phyloP scores from a whole-genome alignment of 2,888 invertebrate genomes.

The Chaetogeoica ovagalla region DNA sequence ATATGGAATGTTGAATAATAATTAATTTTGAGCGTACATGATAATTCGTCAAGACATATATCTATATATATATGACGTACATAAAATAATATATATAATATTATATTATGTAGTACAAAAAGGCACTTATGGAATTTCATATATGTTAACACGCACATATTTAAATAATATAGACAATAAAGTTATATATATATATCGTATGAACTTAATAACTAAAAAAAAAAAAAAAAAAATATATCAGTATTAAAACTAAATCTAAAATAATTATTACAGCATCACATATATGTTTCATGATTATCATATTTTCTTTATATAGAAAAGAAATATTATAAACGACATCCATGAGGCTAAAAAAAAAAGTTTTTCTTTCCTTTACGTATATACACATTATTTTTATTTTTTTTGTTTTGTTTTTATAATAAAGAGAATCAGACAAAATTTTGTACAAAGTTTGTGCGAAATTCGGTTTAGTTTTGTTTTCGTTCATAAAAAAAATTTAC shows the following conservation, averaged over 20 bases:
- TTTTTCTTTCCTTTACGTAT: constrained; percentile 17
- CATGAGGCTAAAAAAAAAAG: constrained; percentile 33
- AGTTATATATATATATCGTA: constrained; percentile 13
- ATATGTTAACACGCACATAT: constrained; percentile 37
- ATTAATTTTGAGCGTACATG: constrained; percentile 50
- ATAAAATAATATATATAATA: constrained; percentile 29
- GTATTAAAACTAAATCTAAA: constrained; percentile 51
- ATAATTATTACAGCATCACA: constrained; percentile 50
- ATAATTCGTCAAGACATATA: constrained; percentile 49
- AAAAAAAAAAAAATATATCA: constrained; percentile 29
- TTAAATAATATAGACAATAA: constrained; percentile 28
- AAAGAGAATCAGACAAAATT: constrained; percentile 41
- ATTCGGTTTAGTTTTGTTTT: constrained; percentile 37
- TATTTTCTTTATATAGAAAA: constrained; percentile 44
- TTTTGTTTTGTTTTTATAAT: constrained; percentile 18
- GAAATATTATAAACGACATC: constrained; percentile 40
- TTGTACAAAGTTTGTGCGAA: constrained; percentile 47
- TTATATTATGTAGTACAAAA: constrained; percentile 45
- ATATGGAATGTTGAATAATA: constrained; percentile 50
- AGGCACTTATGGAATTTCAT: constrained; percentile 53
- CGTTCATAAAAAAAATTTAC: neutral
- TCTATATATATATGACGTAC: constrained; percentile 28
- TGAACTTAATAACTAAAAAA: constrained; percentile 48
- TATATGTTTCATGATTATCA: constrained; percentile 50
- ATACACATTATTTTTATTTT: constrained; percentile 4